A percentile compares a stretch with the other conserved stretches of the same genome.
Conservation (phyloP, 2,797 vertebrate genomes). For the Rhinella marina region DNA sequence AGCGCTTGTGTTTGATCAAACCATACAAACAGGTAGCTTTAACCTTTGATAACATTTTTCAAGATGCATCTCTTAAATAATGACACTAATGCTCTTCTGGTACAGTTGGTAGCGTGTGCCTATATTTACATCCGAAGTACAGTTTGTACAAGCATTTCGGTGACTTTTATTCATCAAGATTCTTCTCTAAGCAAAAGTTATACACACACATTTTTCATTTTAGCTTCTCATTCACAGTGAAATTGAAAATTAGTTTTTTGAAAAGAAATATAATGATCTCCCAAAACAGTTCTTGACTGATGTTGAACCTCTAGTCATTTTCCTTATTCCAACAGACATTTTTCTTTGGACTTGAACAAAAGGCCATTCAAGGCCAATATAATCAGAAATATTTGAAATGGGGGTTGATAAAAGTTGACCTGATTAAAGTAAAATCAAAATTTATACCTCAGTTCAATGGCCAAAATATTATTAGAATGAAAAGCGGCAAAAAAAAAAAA, state of each 20-base stretch:
- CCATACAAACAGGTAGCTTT: not conserved
- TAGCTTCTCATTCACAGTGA: conserved; percentile 10
- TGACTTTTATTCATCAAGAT: not conserved
- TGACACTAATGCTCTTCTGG: not conserved
- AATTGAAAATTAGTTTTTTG: conserved; percentile 25
- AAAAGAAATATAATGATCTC: conserved; percentile 33
- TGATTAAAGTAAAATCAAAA: conserved; percentile 57
- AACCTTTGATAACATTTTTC: not conserved
- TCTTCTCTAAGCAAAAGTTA: not conserved
- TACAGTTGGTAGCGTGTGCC: not conserved
- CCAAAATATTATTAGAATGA: conserved; percentile 50
- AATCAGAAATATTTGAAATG: conserved; percentile 53
- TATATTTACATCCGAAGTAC: not conserved
- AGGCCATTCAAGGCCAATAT: conserved; percentile 59
- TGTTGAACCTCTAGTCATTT: conserved; percentile 32
- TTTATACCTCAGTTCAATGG: conserved; percentile 56
- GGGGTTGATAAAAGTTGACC: conserved; percentile 60
- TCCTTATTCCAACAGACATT: conserved; percentile 27
- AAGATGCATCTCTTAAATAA: not conserved
- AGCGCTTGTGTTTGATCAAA: not conserved
- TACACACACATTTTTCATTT: conserved; percentile 36
- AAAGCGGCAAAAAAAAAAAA: conserved; percentile 35
- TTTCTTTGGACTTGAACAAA: conserved; percentile 45
- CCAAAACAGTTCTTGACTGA: conserved; percentile 26
- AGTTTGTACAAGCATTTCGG: not conserved